Evolutionary conservation across 1,140 invertebrate genomes (phyloP), one percentile per base, ranked within the genome.

Genomic region (Rhysida immarginata): DNA sequence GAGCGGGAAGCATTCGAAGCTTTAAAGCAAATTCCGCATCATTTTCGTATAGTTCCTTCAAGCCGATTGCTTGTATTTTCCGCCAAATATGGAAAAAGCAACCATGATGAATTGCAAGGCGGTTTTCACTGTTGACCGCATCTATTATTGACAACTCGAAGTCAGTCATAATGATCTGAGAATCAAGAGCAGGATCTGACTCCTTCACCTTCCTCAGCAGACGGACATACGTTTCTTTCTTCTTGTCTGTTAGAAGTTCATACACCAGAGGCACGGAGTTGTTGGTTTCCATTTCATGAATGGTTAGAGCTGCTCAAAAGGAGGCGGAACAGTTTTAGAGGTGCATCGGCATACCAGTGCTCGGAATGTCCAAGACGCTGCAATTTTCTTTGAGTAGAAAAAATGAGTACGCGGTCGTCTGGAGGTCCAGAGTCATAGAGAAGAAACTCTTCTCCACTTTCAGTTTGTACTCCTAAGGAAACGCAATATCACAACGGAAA

Each of bases 271-370:
- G 52, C 8, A 57, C 56, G 16, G 56, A 24, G 25, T 45, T 54
- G 29, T 29, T 43, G 35, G 20, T 24, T 26, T 43, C 14, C 56
- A 57, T 42, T n/a, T 2, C 56, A 57, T 57, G 56, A 29, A 57
- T 57, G 21, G 52, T 55, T 57, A 57, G 2, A 57, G 44, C 42
- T 57, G 51, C 23, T 54, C 14, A 45, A 57, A 57, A n/a, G 56
- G 26, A 14, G 27, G 52, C 29, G 53, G 53, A n/a, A 57, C 56
- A 21, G 35, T 44, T 56, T 57, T 57, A 23, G 56, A 57, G 2
- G 56, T 55, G 20, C 52, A n/a, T n/a, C n/a, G n/a, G n/a, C n/a
- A n/a, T n/a, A n/a, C n/a, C n/a, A n/a, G n/a, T n/a, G 53, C 56
- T 57, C 56, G 18, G 29, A n/a, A 55, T 57, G 56, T 25, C 20